These are phyloP conservation scores for Heterocephalus glaber DNA, from an alignment of 2,113 vertebrate genomes.

Conservation along the genomic window DNA sequence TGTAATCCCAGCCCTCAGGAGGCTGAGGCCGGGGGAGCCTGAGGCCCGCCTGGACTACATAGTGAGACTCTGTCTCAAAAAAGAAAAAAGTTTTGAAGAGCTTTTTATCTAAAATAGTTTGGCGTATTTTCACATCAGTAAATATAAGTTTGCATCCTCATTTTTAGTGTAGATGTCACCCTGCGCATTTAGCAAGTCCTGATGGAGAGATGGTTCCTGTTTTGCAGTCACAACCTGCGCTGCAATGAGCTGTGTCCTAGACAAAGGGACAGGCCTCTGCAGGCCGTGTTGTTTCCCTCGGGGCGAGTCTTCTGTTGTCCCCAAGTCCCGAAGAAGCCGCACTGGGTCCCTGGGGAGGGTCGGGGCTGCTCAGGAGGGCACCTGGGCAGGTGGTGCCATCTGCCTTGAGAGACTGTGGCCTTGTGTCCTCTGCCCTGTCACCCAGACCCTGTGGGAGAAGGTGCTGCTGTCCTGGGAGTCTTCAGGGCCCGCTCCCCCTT, in stretches of 20 bases:
- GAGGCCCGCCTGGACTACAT: not conserved
- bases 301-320: not conserved
- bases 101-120: not conserved
- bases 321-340: not conserved
- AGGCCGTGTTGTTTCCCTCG: rapidly evolving
- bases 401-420: not conserved
- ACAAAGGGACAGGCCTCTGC: not conserved
- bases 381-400: not conserved
- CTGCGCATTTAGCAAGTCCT: not conserved
- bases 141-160: not conserved
- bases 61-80: not conserved
- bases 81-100: not conserved
- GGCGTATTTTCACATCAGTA: not conserved
- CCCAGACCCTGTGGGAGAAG: rapidly evolving
- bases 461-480: too few species aligned
- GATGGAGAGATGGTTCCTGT: not conserved
- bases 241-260: not conserved
- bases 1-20: not conserved
- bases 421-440: rapidly evolving
- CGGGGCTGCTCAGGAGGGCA: not conserved
- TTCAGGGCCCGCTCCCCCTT: not conserved
- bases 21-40: not conserved
- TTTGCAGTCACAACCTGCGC: not conserved
- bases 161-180: not conserved
- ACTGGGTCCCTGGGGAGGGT: not conserved